These are phyloP conservation scores for Hemiscyllium ocellatum DNA, from an alignment of 2,113 vertebrate genomes.

Conservation along the genomic window DNA sequence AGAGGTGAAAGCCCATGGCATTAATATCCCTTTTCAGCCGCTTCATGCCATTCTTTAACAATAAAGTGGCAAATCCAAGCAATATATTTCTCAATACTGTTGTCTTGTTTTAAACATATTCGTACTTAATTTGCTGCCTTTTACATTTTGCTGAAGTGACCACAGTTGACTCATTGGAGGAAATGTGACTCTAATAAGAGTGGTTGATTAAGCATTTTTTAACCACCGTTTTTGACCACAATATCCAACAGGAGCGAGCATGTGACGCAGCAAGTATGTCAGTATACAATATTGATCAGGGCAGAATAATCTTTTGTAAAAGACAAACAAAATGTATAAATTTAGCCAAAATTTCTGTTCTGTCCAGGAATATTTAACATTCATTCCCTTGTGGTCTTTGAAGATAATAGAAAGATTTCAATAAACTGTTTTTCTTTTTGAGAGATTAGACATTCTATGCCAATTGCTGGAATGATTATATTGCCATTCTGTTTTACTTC, in stretches of 20 bases:
- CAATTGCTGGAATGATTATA: not conserved
- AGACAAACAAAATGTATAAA: not conserved
- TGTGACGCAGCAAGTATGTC: not conserved
- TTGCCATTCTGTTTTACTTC: not conserved
- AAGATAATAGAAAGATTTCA: not conserved
- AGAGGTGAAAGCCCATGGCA: too few species aligned
- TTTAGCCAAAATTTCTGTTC: not conserved
- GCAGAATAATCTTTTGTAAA: too few species aligned
- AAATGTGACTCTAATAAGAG: not conserved
- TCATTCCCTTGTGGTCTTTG: not conserved
- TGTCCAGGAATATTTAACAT: not conserved
- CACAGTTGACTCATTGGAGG: slow-evolving; percentile 12
- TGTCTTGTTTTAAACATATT: not conserved
- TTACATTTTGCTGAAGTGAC: slow-evolving; percentile 24
- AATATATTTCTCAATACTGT: not conserved
- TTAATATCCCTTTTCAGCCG: too few species aligned
- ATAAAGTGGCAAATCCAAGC: too few species aligned
- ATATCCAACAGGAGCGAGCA: not conserved
- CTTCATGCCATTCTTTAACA: too few species aligned
- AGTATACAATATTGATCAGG: too few species aligned
- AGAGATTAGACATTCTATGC: not conserved
- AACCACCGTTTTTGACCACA: not conserved
- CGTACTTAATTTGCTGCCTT: not conserved
- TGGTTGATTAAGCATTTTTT: not conserved
- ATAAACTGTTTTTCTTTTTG: not conserved